Evolutionary conservation across 2,888 invertebrate genomes (phyloP).

Genomic region (Xylota sylvarum): DNA sequence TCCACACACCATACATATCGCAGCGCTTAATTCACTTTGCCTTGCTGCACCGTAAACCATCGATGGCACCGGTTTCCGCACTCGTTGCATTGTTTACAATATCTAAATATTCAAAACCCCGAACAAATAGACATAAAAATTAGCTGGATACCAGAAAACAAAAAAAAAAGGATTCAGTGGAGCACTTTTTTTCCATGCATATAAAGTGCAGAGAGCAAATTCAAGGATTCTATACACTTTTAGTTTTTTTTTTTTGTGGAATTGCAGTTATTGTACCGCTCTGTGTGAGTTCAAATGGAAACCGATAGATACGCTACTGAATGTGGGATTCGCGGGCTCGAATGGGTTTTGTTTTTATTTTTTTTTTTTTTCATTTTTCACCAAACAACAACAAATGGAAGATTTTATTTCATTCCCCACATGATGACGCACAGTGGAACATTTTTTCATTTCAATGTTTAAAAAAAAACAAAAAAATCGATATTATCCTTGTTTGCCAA

Average conservation of each 20-base stretch:
- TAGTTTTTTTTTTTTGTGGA: conserved; percentile 17
- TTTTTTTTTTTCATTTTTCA: conserved; percentile 4
- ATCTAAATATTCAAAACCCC: conserved; percentile 56
- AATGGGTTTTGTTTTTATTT: conserved; percentile 12
- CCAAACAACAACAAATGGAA: conserved; percentile 5
- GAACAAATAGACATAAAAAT: conserved; percentile 48
- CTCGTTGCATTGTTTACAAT: conserved; percentile 64
- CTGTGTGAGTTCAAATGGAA: conserved; percentile 66
- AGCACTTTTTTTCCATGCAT: conserved; percentile 49
- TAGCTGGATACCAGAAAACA: conserved; percentile 29
- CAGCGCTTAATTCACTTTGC: conserved; percentile 64
- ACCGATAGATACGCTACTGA: conserved; percentile 63
- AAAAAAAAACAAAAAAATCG: neutral
- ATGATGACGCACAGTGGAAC: neutral
- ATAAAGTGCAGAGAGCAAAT: conserved; percentile 57
- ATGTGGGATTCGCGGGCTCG: conserved; percentile 43
- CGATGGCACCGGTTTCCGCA: conserved; percentile 56
- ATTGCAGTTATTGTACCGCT: conserved; percentile 33
- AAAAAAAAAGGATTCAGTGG: conserved; percentile 28
- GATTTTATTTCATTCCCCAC: conserved; percentile 19
- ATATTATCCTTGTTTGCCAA: neutral
- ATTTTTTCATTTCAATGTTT: neutral
- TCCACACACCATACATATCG: conserved; percentile 31
- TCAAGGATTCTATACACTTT: conserved; percentile 49
- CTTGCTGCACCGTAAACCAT: conserved; percentile 42